Evolutionary conservation across 2,888 invertebrate species (phyloP), one percentile per base, ranked within the genome.

Genomic region (Pilophorus perplexus): DNA sequence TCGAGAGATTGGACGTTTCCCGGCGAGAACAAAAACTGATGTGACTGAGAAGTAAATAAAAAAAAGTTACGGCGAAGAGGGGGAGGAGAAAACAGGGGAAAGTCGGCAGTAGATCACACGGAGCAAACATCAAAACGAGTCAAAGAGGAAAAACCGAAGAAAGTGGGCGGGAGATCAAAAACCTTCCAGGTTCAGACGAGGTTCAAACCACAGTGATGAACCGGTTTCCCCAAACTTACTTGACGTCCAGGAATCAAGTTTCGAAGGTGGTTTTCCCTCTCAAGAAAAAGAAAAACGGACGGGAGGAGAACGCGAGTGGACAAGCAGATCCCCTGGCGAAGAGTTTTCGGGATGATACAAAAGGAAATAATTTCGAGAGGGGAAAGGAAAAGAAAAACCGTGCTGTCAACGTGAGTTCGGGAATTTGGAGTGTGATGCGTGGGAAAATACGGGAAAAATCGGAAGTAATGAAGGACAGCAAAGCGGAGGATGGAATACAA

Each of bases 71-170:
- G 33, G 52, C 22, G 14, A 5, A 40, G 5, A 18, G n/a, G 25
- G 33, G 27, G 27, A 46, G 46, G 62, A 12, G 28, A 46, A 28
- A 33, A 20, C 16, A 52, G 52, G 62, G 16, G 20, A 46, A 46
- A 27, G 25, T 28, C 27, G 46, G 62, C 62, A 62, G 62, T 62
- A 62, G 44, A 62, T 62, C 62, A 62, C 62, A 28, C 59, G 46
- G 27, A 46, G 62, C 62, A 44, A 62, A 62, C 62, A 62, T 62
- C 62, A 62, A 62, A 62, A 62, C 62, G 62, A 62, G 62, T 62
- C 62, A 62, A 62, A 62, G 62, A 46, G 62, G 37, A 18, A 14
- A 33, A 37, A 54, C 28, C 6, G 12, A 33, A 12, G 6, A 12
- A 33, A 33, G 55, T 22, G 37, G 62, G 46, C 27, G 25, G 28